These are phyloP conservation scores for Aphis craccivora DNA, from an alignment of 1,140 invertebrate species.

Conservation along the genomic window DNA sequence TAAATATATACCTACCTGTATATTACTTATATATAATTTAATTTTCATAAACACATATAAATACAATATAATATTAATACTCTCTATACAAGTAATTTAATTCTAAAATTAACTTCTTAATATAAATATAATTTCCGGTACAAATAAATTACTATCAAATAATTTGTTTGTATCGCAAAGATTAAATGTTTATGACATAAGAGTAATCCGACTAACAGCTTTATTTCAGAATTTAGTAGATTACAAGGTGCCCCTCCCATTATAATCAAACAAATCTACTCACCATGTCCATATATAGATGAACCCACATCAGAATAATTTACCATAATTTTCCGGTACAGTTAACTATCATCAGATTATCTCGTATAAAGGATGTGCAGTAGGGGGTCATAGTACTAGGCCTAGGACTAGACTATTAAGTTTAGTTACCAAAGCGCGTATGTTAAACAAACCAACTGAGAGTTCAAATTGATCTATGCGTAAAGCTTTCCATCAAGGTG, in stretches of 20 bases:
- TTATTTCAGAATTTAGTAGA: background rate
- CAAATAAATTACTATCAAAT: background rate
- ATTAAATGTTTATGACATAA: background rate
- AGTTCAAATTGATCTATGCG: background rate
- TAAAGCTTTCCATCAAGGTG: background rate
- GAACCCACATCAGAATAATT: constrained; percentile 14
- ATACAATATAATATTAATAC: too few relatives aligned
- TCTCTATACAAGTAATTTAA: background rate
- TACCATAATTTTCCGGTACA: constrained; percentile 50
- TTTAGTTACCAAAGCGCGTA: background rate
- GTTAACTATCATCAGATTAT: constrained; percentile 31
- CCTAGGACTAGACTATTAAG: background rate
- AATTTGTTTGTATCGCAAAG: background rate
- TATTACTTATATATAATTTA: too few relatives aligned
- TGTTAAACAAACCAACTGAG: background rate
- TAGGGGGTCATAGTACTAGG: too few relatives aligned
- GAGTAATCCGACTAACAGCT: background rate
- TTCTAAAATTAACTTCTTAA: background rate
- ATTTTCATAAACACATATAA: too few relatives aligned
- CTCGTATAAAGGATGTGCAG: background rate
- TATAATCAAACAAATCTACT: constrained; percentile 10
- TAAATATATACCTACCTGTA: too few relatives aligned
- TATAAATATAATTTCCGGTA: background rate
- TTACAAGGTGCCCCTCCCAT: background rate
- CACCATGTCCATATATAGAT: background rate